phyloP scores from a whole-genome alignment of 1,140 invertebrate species.

The Vanessa atalanta region DNA sequence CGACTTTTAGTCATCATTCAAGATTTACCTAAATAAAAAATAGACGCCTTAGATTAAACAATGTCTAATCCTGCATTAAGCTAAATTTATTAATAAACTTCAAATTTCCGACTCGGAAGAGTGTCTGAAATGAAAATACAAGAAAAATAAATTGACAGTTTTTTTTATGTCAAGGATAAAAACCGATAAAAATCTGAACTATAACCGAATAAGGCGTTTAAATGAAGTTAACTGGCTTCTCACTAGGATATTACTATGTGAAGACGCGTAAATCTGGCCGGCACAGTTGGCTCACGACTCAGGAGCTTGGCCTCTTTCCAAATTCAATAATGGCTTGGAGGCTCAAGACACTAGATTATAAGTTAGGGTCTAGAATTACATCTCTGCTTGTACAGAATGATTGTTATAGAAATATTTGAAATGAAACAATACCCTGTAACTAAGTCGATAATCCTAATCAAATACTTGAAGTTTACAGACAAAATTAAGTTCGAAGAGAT shows the following conservation, averaged over 20 bases:
- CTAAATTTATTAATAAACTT: too few relatives aligned
- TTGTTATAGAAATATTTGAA: neutral
- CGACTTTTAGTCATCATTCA: too few relatives aligned
- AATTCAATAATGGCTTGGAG: conserved; percentile 45
- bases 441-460: too few relatives aligned
- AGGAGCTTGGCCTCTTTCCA: conserved; percentile 42
- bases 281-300: conserved; percentile 45
- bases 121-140: too few relatives aligned
- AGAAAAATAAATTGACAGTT: neutral
- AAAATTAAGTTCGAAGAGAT: too few relatives aligned
- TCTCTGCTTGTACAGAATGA: neutral
- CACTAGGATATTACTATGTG: conserved; percentile 38
- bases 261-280: conserved; percentile 45
- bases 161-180: conserved; percentile 1
- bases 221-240: conserved; percentile 42
- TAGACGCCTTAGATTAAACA: too few relatives aligned
- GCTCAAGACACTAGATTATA: conserved; percentile 40
- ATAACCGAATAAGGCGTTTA: conserved; percentile 37
- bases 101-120: too few relatives aligned
- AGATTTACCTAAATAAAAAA: too few relatives aligned
- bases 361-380: conserved; percentile 17
- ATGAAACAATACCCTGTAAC: neutral
- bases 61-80: too few relatives aligned
- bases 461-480: too few relatives aligned
- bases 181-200: conserved; percentile 13